Percentiles rank a stretch among this genome's conserved stretches.
Evolutionary conservation across 1,140 invertebrate species (phyloP).

Genomic region (Lordiphosa clarofinis): DNA sequence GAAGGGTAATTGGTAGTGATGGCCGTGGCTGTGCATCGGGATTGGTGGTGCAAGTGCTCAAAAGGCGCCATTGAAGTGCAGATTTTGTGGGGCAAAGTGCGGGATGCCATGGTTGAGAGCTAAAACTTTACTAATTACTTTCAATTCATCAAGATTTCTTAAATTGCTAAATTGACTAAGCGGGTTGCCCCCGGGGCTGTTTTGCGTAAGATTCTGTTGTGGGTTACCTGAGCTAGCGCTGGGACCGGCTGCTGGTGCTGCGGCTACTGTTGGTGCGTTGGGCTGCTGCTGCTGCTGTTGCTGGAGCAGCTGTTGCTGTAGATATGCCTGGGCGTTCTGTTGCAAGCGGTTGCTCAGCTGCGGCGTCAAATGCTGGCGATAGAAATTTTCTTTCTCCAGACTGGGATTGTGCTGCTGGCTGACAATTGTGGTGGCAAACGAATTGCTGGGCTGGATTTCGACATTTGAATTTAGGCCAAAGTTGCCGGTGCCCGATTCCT

Average conservation of each 20-base stretch:
- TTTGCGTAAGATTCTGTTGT: slow-evolving; percentile 75
- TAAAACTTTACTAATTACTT: slow-evolving; percentile 89
- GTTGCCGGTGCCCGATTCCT: slow-evolving; percentile 80
- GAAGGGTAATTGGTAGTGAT: slow-evolving; percentile 30
- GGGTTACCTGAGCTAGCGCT: slow-evolving; percentile 62
- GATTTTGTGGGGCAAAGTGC: slow-evolving; percentile 73
- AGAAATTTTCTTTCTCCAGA: slow-evolving; percentile 75
- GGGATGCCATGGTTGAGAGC: slow-evolving; percentile 85
- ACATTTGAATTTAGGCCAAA: slow-evolving; percentile 69
- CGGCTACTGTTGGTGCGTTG: slow-evolving; percentile 17
- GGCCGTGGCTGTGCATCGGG: slow-evolving; percentile 33
- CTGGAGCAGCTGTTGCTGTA: slow-evolving; percentile 59
- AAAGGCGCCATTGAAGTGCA: slow-evolving; percentile 66
- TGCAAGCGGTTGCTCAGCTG: slow-evolving; percentile 69
- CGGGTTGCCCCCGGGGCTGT: slow-evolving; percentile 80
- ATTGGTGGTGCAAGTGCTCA: slow-evolving; percentile 61
- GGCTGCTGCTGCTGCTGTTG: slow-evolving; percentile 44
- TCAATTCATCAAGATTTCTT: slow-evolving; percentile 85
- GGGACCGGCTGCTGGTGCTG: slow-evolving; percentile 49
- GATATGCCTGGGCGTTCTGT: slow-evolving; percentile 70
- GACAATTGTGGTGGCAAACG: slow-evolving; percentile 59
- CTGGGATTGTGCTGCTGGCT: slow-evolving; percentile 55
- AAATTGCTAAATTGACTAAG: slow-evolving; percentile 81
- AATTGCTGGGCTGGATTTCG: slow-evolving; percentile 61
- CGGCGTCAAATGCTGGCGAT: slow-evolving; percentile 70